Evolutionary conservation across 2,797 vertebrate genomes (phyloP).

Genomic region (Molossus alvarezi): DNA sequence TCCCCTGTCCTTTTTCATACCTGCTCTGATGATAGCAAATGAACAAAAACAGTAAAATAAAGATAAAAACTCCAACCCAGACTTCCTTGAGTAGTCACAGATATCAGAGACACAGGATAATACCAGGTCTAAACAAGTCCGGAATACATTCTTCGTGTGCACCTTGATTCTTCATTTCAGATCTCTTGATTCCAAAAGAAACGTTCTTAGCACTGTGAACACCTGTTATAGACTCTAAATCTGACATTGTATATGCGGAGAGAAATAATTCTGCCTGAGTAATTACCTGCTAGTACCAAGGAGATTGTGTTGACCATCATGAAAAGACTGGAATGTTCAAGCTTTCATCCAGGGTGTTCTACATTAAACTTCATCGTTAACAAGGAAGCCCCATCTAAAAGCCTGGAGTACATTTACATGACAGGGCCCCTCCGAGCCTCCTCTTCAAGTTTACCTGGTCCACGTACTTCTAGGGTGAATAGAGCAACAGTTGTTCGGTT

Average conservation of each 20-base stretch:
- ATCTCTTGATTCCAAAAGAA: constrained; percentile 59
- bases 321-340: constrained; percentile 27
- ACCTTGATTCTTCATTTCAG: neutral
- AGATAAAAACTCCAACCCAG: neutral
- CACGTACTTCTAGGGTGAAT: neutral
- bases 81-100: neutral
- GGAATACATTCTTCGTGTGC: neutral
- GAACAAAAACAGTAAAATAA: constrained; percentile 52
- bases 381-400: neutral
- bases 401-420: neutral
- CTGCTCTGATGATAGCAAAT: neutral
- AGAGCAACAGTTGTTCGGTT: neutral
- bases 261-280: neutral
- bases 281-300: constrained; percentile 21
- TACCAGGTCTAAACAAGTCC: neutral
- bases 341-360: neutral
- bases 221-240: constrained; percentile 19
- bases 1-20: neutral
- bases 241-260: neutral
- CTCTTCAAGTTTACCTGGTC: neutral
- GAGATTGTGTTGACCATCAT: neutral
- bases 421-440: neutral
- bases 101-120: neutral
- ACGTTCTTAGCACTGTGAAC: neutral
- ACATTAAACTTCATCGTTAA: neutral